Percentiles rank a stretch among this genome's conserved stretches.
Evolutionary conservation across 37 sponge, comb jelly and placozoan species (phyloP).

Genomic region (Cladorhizidae sp.): DNA sequence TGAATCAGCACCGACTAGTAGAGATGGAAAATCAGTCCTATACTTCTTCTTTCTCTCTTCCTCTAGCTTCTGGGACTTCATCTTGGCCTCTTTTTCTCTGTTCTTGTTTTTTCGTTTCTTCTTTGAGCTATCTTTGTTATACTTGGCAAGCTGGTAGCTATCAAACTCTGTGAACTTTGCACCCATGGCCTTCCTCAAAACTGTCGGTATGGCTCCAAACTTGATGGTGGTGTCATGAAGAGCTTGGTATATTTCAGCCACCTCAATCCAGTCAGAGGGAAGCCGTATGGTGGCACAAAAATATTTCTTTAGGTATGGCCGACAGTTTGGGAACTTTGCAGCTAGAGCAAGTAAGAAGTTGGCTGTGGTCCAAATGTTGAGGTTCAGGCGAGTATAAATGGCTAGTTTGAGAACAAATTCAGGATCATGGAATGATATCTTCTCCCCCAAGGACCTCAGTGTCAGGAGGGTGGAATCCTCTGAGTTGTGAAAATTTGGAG

Average conservation of each 20-base stretch:
- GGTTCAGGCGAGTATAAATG: constrained; percentile 86
- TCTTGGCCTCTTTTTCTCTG: constrained; percentile 15
- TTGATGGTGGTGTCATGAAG: constrained; percentile 88
- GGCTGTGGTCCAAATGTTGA: constrained; percentile 94
- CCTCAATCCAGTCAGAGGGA: constrained; percentile 99
- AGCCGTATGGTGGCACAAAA: constrained; percentile 76
- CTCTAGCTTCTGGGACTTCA: constrained; percentile 33
- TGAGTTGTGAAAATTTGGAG: constrained; percentile 76
- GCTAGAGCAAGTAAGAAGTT: constrained; percentile 97
- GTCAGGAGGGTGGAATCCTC: constrained; percentile 56
- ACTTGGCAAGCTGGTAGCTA: constrained; percentile 95
- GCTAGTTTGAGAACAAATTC: constrained; percentile 96
- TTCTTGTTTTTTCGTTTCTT: constrained; percentile 71
- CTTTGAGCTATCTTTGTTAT: constrained; percentile 92
- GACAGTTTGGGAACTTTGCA: constrained; percentile 72
- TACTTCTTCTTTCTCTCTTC: constrained; percentile 24
- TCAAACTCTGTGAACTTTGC: constrained; percentile 92
- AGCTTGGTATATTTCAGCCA: constrained; percentile 96
- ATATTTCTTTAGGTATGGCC: constrained; percentile 95
- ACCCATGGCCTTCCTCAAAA: constrained; percentile 91
- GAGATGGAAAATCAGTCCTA: neutral
- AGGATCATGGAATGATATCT: constrained; percentile 77
- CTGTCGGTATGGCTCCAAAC: constrained; percentile 88
- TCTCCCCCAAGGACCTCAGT: constrained; percentile 47
- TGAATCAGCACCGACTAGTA: neutral